Evolutionary conservation across 2,113 vertebrate species (phyloP).

Genomic region (Phasianus colchicus): DNA sequence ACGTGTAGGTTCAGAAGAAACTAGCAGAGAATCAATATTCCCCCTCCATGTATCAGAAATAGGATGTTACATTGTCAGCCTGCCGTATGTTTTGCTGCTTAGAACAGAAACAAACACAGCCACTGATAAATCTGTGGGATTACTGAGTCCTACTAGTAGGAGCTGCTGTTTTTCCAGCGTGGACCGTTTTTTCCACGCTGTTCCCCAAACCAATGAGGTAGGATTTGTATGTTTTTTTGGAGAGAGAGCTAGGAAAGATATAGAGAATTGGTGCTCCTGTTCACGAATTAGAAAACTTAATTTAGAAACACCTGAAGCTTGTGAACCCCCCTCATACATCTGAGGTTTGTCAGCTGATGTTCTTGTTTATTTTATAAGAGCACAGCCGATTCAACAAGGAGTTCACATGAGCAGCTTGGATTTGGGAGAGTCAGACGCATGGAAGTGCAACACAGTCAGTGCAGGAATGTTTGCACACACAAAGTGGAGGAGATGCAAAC

Average conservation of each 20-base stretch:
- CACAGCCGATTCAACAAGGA: neutral
- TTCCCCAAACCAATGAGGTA: neutral
- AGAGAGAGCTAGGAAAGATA: neutral
- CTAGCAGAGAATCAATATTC: accelerated
- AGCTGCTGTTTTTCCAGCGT: neutral
- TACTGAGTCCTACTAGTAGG: accelerated
- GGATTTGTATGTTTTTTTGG: neutral
- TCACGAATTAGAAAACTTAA: neutral
- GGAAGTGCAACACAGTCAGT: accelerated
- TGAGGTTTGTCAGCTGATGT: neutral
- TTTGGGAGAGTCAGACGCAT: neutral
- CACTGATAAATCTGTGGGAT: neutral
- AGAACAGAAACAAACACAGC: neutral
- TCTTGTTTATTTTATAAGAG: neutral
- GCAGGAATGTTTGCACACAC: neutral
- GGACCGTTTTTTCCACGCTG: neutral
- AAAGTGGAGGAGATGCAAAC: neutral
- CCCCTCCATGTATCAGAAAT: neutral
- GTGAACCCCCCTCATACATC: neutral
- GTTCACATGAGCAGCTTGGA: neutral
- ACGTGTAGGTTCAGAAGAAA: neutral
- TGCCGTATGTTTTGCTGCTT: neutral
- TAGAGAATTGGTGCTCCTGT: neutral
- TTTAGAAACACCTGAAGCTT: neutral
- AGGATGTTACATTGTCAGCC: neutral